Evolutionary conservation across 2,888 invertebrate species (phyloP), one percentile per base, ranked within the genome.

Genomic region (Tetropium fuscum): DNA sequence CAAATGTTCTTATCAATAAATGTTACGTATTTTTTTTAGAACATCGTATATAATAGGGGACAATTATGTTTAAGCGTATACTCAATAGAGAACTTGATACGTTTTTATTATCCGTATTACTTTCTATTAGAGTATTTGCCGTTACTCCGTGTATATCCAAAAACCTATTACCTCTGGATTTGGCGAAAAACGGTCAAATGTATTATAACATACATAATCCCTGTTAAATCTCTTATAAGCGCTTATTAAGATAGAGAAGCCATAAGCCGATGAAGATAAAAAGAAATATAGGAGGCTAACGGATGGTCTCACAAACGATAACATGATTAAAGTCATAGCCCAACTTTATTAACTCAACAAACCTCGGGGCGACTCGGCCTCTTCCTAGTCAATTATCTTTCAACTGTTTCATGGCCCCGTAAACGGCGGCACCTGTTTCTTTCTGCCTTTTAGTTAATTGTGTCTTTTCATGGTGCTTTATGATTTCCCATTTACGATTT

Each of bases 261-360:
- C 32, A 34, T 53, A 60, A 63, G 60, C 59, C 43, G 44, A 53
- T 45, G 55, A 54, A 64, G 57, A 64, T 63, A 69, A 70, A 68
- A 64, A 47, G 38, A 32, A 56, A 45, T 45, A 41, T 49, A 60
- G 51, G 48, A 19, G 40, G 19, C 22, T 53, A 64, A 63, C 58
- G 64, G 66, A 69, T 64, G 68, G 61, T 64, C 63, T 63, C 68
- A 57, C 63, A 64, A 72, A 71, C 72, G 73, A 74, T 74, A 73
- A 75, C 71, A 73, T 72, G 73, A 76, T 75, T 74, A 75, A 73
- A 73, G 72, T 70, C 65, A 70, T 71, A 69, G 71, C 68, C n/a
- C 69, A 68, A 69, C 71, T 74, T 74, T 74, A 75, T 76, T 74
- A 75, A 73, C 72, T 66, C 65, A 68, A 69, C 70, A 44, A 48